Conservation (phyloP, 1,140 invertebrate species). For the Propsilocerus akamusi region DNA sequence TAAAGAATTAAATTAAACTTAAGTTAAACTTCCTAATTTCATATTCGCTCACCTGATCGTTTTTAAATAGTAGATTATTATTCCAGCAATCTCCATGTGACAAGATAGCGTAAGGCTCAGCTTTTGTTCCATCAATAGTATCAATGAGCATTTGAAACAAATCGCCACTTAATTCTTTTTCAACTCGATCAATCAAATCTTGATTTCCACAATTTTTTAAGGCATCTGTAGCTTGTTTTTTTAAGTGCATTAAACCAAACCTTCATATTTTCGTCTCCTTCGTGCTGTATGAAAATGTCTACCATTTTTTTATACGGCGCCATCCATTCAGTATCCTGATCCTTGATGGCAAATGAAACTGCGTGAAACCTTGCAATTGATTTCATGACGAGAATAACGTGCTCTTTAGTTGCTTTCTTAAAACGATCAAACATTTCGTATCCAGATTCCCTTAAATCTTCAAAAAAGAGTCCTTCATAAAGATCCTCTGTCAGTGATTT, state of each 20-base stretch:
- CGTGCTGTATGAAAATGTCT: slow-evolving; percentile 17
- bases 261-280: slow-evolving; percentile 10
- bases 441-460: slow-evolving; percentile 27
- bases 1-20: not conserved
- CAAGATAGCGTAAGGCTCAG: slow-evolving; percentile 24
- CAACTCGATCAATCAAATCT: slow-evolving; percentile 8
- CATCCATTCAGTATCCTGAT: slow-evolving; percentile 1
- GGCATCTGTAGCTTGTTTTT: slow-evolving; percentile 11
- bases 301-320: slow-evolving; percentile 10
- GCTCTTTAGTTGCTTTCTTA: slow-evolving; percentile 22
- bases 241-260: slow-evolving; percentile 15
- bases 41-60: slow-evolving; percentile 13
- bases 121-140: slow-evolving; percentile 10
- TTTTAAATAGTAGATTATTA: slow-evolving; percentile 32
- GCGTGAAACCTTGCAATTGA: slow-evolving; percentile 34
- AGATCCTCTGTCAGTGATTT: slow-evolving; percentile 16
- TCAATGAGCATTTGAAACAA: slow-evolving; percentile 11
- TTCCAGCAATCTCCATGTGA: slow-evolving; percentile 35
- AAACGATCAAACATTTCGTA: slow-evolving; percentile 27
- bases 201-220: slow-evolving; percentile 5
- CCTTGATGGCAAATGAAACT: slow-evolving; percentile 26
- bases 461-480: slow-evolving; percentile 29
- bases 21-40: slow-evolving; percentile 7
- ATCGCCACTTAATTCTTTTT: slow-evolving; percentile 10
- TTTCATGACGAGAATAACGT: slow-evolving; percentile 25